Evolutionary conservation across 2,113 vertebrate genomes (phyloP).

Genomic region (Corvus moneduloides): DNA sequence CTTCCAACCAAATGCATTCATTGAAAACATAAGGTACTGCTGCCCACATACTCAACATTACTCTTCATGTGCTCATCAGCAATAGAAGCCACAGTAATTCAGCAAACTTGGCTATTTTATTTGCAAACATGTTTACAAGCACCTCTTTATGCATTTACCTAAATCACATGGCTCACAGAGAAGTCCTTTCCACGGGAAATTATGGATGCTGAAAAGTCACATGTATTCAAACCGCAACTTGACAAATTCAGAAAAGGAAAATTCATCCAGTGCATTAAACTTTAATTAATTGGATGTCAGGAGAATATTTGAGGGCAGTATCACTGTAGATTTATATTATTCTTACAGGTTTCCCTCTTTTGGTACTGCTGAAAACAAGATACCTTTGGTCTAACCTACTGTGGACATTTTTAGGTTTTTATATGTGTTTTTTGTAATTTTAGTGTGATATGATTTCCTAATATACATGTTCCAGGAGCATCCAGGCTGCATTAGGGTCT

Average conservation of each 20-base stretch:
- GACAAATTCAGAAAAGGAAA: not conserved
- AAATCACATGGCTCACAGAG: not conserved
- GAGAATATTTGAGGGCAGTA: not conserved
- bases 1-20: not conserved
- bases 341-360: not conserved
- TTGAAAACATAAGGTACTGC: slow-evolving; percentile 32
- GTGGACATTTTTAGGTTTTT: not conserved
- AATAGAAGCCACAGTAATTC: not conserved
- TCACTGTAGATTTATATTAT: not conserved
- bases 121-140: slow-evolving; percentile 32
- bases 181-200: not conserved
- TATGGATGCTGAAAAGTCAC: not conserved
- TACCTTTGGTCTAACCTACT: not conserved
- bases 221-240: not conserved
- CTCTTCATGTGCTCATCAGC: not conserved
- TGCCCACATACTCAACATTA: slow-evolving; percentile 6
- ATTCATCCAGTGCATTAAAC: not conserved
- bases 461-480: not conserved
- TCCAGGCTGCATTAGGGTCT: not conserved
- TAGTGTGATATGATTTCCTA: not conserved
- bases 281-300: not conserved
- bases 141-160: not conserved
- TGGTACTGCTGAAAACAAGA: not conserved
- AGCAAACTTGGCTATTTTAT: not conserved
- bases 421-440: not conserved